These are phyloP conservation scores for Neodontobutis hainanensis DNA, from an alignment of 2,113 vertebrate species.

Conservation along the genomic window DNA sequence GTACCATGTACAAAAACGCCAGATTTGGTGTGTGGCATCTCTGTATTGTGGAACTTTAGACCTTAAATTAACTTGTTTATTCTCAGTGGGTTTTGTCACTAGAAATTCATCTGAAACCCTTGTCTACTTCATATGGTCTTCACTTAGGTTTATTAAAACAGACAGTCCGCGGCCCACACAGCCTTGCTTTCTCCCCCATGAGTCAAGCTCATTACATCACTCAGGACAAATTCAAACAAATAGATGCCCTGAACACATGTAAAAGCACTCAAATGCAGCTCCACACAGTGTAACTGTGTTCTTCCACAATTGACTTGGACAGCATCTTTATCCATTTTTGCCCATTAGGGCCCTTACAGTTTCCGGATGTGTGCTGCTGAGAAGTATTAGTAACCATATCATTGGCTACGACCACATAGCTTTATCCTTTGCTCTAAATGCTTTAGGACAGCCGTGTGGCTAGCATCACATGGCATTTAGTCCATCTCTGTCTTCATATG, in stretches of 20 bases:
- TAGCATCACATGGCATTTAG: constrained; percentile 55
- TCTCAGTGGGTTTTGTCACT: constrained; percentile 1
- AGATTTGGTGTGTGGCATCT: too few species aligned
- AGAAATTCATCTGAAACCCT: constrained; percentile 18
- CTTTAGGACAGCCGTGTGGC: constrained; percentile 59
- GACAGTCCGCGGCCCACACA: constrained; percentile 40
- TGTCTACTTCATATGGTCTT: constrained; percentile 1
- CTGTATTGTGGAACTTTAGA: background rate
- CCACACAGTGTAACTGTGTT: constrained; percentile 34
- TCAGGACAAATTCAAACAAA: constrained; percentile 33
- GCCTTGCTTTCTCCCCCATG: constrained; percentile 1
- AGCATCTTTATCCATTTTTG: constrained; percentile 57
- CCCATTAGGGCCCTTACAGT: constrained; percentile 56
- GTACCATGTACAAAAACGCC: too few species aligned
- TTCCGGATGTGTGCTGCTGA: constrained; percentile 56
- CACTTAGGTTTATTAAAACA: constrained; percentile 25
- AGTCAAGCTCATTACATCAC: constrained; percentile 38
- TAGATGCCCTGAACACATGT: constrained; percentile 14
- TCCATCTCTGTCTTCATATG: constrained; percentile 33
- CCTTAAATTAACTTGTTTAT: constrained; percentile 15
- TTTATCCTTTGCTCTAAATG: constrained; percentile 49
- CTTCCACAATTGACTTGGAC: constrained; percentile 45
- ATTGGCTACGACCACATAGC: constrained; percentile 50
- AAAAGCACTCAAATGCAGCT: constrained; percentile 1
- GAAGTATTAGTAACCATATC: constrained; percentile 53